Evolutionary conservation across 2,888 invertebrate genomes (phyloP).

Genomic region (Mimumesa dahlbomi): DNA sequence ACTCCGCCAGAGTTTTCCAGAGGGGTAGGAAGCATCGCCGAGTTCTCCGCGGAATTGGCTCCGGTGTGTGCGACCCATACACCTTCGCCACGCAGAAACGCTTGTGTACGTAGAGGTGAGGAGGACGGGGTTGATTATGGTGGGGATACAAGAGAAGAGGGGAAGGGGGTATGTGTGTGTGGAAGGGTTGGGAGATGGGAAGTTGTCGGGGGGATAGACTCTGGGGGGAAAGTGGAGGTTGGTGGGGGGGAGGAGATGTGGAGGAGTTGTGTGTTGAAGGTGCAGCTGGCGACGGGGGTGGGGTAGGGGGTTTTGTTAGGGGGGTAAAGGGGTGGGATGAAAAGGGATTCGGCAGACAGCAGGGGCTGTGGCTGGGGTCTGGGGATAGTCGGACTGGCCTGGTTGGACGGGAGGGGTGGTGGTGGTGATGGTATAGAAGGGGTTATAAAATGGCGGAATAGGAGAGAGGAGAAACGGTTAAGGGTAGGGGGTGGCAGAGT

Average conservation of each 20-base stretch:
- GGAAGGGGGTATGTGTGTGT: background rate
- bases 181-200: conserved; percentile 4
- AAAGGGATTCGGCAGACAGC: conserved; percentile 54
- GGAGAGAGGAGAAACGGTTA: conserved; percentile 23
- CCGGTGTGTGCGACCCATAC: conserved; percentile 63
- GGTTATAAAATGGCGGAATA: conserved; percentile 55
- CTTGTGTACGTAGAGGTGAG: conserved; percentile 58
- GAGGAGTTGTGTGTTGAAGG: conserved; percentile 49
- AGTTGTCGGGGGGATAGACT: conserved; percentile 6
- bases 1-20: conserved; percentile 58
- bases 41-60: conserved; percentile 60
- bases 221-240: conserved; percentile 32
- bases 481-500: conserved; percentile 28
- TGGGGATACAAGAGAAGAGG: conserved; percentile 38
- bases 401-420: conserved; percentile 44
- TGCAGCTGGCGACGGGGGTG: conserved; percentile 34
- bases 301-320: conserved; percentile 6
- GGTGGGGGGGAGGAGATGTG: conserved; percentile 16
- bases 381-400: conserved; percentile 64
- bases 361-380: conserved; percentile 72
- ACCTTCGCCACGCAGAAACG: conserved; percentile 26
- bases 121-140: conserved; percentile 31
- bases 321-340: conserved; percentile 29
- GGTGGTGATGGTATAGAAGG: no score
- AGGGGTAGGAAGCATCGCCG: conserved; percentile 55